These are phyloP conservation scores for Macaria liturata DNA, from an alignment of 2,888 invertebrate species.

Conservation along the genomic window DNA sequence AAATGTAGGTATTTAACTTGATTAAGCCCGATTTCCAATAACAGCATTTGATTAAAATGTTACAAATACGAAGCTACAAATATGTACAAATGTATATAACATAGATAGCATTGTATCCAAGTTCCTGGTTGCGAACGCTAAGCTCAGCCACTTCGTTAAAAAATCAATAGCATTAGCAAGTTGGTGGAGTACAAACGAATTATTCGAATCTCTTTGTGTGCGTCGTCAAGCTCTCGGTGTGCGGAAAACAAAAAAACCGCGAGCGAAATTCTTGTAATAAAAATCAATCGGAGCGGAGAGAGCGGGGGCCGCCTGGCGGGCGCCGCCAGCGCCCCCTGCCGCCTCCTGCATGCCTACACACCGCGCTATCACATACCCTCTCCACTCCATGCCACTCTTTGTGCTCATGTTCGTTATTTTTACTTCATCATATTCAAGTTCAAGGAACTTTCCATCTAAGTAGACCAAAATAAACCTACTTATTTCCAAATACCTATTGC, in stretches of 20 bases:
- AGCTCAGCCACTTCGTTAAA: slow-evolving; percentile 72
- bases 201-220: slow-evolving; percentile 78
- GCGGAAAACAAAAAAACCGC: slow-evolving; percentile 79
- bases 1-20: too few relatives aligned
- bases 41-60: too few relatives aligned
- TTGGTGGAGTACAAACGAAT: slow-evolving; percentile 76
- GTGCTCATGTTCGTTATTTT: slow-evolving; percentile 1
- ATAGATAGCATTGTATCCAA: slow-evolving; percentile 28
- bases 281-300: slow-evolving; percentile 83
- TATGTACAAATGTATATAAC: slow-evolving; percentile 1
- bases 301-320: slow-evolving; percentile 76
- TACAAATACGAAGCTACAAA: neutral
- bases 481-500: too few relatives aligned
- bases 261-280: slow-evolving; percentile 83
- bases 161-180: slow-evolving; percentile 83
- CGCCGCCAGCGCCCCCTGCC: slow-evolving; percentile 61
- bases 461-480: too few relatives aligned
- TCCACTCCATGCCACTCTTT: slow-evolving; percentile 37
- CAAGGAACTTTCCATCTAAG: too few relatives aligned
- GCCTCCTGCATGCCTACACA: slow-evolving; percentile 58
- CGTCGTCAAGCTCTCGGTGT: slow-evolving; percentile 67
- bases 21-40: neutral
- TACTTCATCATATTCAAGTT: too few relatives aligned
- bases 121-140: slow-evolving; percentile 39
- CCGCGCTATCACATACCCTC: slow-evolving; percentile 65